Conservation (phyloP, 2,113 vertebrate genomes). For the Toxostoma redivivum region DNA sequence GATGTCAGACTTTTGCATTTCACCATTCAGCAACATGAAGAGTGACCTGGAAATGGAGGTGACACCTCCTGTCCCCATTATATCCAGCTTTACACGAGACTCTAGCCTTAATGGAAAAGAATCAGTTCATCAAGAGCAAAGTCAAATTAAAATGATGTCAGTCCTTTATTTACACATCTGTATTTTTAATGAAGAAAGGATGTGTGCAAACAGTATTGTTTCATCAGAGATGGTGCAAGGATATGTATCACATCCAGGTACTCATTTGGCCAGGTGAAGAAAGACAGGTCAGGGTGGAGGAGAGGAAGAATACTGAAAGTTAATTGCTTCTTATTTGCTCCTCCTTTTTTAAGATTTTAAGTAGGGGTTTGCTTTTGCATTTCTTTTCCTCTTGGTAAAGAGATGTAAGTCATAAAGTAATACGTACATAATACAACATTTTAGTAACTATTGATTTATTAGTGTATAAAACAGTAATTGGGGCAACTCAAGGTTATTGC, state of each 20-base stretch:
- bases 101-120: slow-evolving; percentile 37
- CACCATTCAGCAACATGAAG: not conserved
- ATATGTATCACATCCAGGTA: not conserved
- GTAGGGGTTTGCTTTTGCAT: not conserved
- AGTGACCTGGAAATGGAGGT: not conserved
- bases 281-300: not conserved
- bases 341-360: not conserved
- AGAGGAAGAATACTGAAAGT: not conserved
- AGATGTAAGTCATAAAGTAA: not conserved
- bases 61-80: not conserved
- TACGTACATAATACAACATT: not conserved
- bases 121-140: slow-evolving; percentile 40
- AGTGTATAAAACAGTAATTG: not conserved
- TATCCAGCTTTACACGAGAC: not conserved
- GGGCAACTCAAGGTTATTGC: not conserved
- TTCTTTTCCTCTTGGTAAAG: not conserved
- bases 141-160: slow-evolving; percentile 10
- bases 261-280: slow-evolving; percentile 8
- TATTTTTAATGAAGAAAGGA: slow-evolving; percentile 19
- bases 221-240: slow-evolving; percentile 14
- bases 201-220: not conserved
- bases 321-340: not conserved
- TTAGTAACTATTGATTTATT: not conserved
- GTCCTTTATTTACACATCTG: slow-evolving; percentile 14
- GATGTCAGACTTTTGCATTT: not conserved